Base-by-base conservation (phyloP, 2,888 invertebrate genomes). In the Chymomyza caudatula region DNA sequence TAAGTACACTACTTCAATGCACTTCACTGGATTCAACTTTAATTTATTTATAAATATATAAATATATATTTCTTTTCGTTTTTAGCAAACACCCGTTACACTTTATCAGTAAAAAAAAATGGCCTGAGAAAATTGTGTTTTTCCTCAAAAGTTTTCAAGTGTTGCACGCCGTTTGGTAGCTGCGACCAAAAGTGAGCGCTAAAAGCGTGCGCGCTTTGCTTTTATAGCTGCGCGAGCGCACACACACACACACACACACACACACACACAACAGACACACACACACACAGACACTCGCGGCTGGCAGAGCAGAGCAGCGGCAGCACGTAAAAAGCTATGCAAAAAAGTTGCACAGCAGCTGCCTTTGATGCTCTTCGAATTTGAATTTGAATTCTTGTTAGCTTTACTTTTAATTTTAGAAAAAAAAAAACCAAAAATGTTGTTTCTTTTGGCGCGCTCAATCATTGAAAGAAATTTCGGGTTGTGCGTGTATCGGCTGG, bases 181-280 rank as follows among this genome's bases (percentile, higher is more conserved):
- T 88, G 87, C 76, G 85, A 89, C 86, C 80, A 89, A 89, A 88
- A 89, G 88, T 89, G 89, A 89, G 88, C 87, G 75, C 67, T 67
- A 72, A 77, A 77, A 71, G 74, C 78, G 76, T 77, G 68, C 72
- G 73, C 71, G 69, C 68, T 73, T 76, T 74, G 86, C 78, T 86
- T 83, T 81, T 83, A 83, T 83, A 83, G 81, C 76, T 58, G 62
- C 80, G 67, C 65, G 11, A 47, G 5, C 37, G 6, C 66, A 55
- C 15, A 19, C 25, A 43, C 56, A 37, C 58, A 5, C 15, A 52
- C 57, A 51, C 68, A 67, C 11, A 44, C 59, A 43, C 64, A 60
- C n/a, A 37, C n/a, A 37, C 55, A 42, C 47, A 56, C 15, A 37
- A 42, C 52, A 52, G 49, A 64, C 23, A 56, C 29, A 54, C 20